These are phyloP conservation scores for Saxidomus purpurata DNA, from an alignment of 1,140 invertebrate genomes.

Conservation along the genomic window DNA sequence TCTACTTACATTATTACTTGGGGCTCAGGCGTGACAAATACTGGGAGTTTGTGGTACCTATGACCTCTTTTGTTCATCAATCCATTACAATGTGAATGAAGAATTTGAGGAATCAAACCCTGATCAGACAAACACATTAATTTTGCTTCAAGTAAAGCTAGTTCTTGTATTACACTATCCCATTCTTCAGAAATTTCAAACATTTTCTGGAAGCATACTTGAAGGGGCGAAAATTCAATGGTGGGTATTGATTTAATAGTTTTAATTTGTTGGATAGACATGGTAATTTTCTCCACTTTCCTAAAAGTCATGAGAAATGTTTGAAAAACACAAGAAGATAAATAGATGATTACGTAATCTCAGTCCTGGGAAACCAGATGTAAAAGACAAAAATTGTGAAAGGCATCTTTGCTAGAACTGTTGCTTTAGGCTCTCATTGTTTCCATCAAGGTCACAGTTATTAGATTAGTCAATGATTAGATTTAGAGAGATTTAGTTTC, in stretches of 20 bases:
- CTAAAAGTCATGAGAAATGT: constrained; percentile 8
- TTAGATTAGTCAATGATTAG: neutral
- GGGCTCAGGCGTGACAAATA: too few species aligned
- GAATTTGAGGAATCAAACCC: neutral
- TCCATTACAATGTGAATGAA: neutral
- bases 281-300: constrained; percentile 19
- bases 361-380: neutral
- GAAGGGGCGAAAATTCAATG: neutral
- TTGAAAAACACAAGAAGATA: neutral
- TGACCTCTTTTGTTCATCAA: too few species aligned
- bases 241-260: constrained; percentile 33
- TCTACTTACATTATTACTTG: too few species aligned
- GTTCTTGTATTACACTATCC: neutral
- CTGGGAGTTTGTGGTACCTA: too few species aligned
- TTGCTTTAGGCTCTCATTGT: neutral
- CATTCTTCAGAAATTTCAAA: neutral
- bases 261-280: constrained; percentile 31
- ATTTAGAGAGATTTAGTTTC: too few species aligned
- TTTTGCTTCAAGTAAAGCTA: neutral
- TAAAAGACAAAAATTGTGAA: neutral
- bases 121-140: neutral
- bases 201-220: constrained; percentile 18
- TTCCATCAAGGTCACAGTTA: neutral
- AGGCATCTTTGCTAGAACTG: neutral
- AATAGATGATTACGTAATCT: constrained; percentile 28